Conservation (phyloP, 1,140 invertebrate species). For the Hylaeus volcanicus region DNA sequence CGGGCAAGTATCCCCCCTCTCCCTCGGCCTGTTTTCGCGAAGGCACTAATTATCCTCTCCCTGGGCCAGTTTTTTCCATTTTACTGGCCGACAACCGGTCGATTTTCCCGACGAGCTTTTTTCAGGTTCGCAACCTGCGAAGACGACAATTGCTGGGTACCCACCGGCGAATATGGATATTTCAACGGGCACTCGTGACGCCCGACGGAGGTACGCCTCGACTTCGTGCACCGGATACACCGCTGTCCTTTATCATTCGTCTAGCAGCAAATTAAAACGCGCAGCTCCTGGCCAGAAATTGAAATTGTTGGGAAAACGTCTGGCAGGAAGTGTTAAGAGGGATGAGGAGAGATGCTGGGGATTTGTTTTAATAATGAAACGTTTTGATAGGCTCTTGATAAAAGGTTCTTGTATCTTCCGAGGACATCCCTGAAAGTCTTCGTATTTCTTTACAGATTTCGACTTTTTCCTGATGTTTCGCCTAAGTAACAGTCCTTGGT, state of each 20-base stretch:
- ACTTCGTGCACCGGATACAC: not conserved
- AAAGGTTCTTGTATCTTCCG: not conserved
- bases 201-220: not conserved
- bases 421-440: not conserved
- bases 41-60: conserved; percentile 61
- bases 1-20: conserved; percentile 50
- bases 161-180: conserved; percentile 34
- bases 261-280: conserved; percentile 13
- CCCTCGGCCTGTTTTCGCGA: conserved; percentile 60
- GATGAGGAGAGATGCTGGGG: too few species aligned
- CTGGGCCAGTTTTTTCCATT: conserved; percentile 33
- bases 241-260: conserved; percentile 19
- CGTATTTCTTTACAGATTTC: too few species aligned
- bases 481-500: too few species aligned
- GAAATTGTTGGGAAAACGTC: not conserved
- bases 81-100: conserved; percentile 27
- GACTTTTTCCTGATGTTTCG: too few species aligned
- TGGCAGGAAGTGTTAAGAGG: too few species aligned
- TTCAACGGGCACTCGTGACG: not conserved
- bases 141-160: conserved; percentile 33
- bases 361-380: too few species aligned
- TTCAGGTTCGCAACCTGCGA: conserved; percentile 1
- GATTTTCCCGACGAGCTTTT: conserved; percentile 49
- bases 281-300: not conserved
- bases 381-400: too few species aligned